Evolutionary conservation across 2,888 invertebrate genomes (phyloP), one percentile per base, ranked within the genome.

Genomic region (Drosophila hamatofila): DNA sequence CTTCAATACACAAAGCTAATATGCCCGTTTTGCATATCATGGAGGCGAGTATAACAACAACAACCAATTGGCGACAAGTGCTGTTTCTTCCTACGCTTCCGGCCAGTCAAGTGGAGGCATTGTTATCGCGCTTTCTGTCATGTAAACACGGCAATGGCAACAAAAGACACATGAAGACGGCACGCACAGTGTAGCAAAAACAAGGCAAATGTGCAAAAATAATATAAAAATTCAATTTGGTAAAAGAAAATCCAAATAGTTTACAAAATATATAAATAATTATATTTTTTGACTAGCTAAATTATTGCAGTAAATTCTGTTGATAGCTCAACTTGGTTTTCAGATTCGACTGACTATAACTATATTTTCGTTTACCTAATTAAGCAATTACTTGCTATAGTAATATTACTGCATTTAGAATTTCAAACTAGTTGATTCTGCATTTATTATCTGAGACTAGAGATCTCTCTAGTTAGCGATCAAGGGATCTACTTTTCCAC

Each of bases 61-160:
- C 49, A 49, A 49, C 12, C 49, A 30, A 49, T 18, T 3, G 14
- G 46, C 25, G 27, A 48, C 27, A 58, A 56, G 51, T 72, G 73
- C 49, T 73, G 48, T 66, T 51, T 77, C 73, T 77, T 77, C 57
- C 66, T 52, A 77, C 60, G 51, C 81, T 77, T 77, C 77, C 77
- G 77, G 52, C 65, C 80, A 42, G 62, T 48, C 72, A 21, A 60
- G 63, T 56, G 59, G 41, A 27, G 49, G 46, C 49, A 27, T 23
- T 39, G 37, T 60, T 81, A 77, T 77, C 77, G 64, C 49, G 25
- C 9, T 49, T 33, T 51, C 30, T 33, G 56, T 9, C 44, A 12
- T 66, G 58, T 75, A 59, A 78, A 75, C 74, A 78, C 23, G 54
- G 1, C 49, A 46, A 44, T 14, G n/a, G 44, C 11, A 23, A 27